phyloP scores from a whole-genome alignment of 2,888 invertebrate species.

The Formica aserva region DNA sequence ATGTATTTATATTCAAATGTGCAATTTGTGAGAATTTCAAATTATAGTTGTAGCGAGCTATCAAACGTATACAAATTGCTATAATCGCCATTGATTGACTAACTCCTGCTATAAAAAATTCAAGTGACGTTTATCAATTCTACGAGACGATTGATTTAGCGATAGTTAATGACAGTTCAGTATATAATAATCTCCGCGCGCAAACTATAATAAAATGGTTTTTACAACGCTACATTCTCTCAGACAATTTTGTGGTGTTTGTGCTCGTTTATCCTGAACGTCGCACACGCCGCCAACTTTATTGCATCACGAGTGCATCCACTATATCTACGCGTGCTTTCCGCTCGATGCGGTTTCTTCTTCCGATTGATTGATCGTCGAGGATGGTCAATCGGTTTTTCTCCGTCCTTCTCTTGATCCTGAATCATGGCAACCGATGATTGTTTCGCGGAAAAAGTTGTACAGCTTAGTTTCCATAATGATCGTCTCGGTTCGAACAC shows the following conservation, averaged over 20 bases:
- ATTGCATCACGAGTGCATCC: slow-evolving; percentile 63
- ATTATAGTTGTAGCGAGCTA: not conserved
- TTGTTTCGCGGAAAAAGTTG: slow-evolving; percentile 56
- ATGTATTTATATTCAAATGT: not conserved
- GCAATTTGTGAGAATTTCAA: not conserved
- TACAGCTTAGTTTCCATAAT: slow-evolving; percentile 72
- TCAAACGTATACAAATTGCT: not conserved
- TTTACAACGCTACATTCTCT: slow-evolving; percentile 40
- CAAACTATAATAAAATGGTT: slow-evolving; percentile 61
- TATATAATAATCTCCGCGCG: slow-evolving; percentile 33
- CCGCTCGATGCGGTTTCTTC: slow-evolving; percentile 57
- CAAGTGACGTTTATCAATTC: slow-evolving; percentile 51
- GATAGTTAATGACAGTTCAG: slow-evolving; percentile 64
- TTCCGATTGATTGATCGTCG: slow-evolving; percentile 70
- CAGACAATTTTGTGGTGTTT: slow-evolving; percentile 56
- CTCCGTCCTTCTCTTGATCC: slow-evolving; percentile 59
- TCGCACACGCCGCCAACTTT: slow-evolving; percentile 69
- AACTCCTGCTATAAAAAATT: slow-evolving; percentile 22
- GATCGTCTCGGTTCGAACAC: slow-evolving; percentile 59
- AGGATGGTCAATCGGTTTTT: slow-evolving; percentile 61
- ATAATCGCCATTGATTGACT: not conserved
- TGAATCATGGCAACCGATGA: slow-evolving; percentile 42
- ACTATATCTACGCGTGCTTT: slow-evolving; percentile 63
- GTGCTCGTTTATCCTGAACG: slow-evolving; percentile 57
- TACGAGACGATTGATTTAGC: slow-evolving; percentile 62